Evolutionary conservation across 2,797 vertebrate species (phyloP), one percentile per base, ranked within the genome.

Genomic region (Nannoperca obscura): DNA sequence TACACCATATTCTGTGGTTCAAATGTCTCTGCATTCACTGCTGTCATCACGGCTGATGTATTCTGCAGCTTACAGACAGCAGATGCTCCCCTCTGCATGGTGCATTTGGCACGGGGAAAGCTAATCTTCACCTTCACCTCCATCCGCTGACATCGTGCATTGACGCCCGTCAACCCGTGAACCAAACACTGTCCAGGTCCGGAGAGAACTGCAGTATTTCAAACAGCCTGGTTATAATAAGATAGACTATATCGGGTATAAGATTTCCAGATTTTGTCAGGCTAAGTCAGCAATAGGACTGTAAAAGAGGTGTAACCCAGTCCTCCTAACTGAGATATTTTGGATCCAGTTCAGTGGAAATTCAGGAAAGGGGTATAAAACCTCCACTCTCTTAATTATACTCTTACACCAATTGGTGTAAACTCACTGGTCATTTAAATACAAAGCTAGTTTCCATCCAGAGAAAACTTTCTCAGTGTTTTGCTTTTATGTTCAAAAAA

Each of bases 71-170:
- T 3, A 32, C 78, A 80, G 82, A 82, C 77, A 65, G 83, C 85
- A 89, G 88, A 88, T 90, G 85, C 74, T 86, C 58, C 60, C 59
- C 87, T 78, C 85, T 61, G 79, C 70, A n/a, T 86, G 87, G 67
- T 50, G 69, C 65, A 64, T 63, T 50, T 22, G 59, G 34, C 17
- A 57, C 9, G 55, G n/a, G 30, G 30, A 32, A 27, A 59, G 13
- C 74, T 84, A 58, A 36, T 71, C 75, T 52, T 88, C 79, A 84
- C 63, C 78, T 79, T 80, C 75, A 82, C 54, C 68, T 80, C 72
- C 61, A 61, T 40, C 46, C 38, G 10, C 58, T 61, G 74, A 77
- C 70, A 62, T 34, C 6, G 55, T 24, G 44, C 24, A 60, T 62
- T 20, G 19, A 70, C 58, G 64, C 13, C 1, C 14, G 3, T 53